phyloP scores from a whole-genome alignment of 2,113 vertebrate genomes.

The Mesitornis unicolor region DNA sequence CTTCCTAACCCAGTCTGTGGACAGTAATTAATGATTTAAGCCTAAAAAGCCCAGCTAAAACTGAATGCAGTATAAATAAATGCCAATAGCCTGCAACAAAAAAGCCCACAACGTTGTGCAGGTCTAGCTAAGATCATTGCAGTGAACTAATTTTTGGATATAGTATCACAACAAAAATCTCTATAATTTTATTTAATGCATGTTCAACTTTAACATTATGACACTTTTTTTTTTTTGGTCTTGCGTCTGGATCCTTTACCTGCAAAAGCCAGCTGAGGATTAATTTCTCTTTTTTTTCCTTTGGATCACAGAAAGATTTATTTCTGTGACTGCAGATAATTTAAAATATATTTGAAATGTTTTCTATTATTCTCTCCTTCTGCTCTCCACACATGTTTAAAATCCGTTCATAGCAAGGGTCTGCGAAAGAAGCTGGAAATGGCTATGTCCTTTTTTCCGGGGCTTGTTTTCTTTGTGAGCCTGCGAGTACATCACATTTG shows the following conservation, averaged over 20 bases:
- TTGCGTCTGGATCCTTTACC: slow-evolving; percentile 27
- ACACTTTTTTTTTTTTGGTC: background rate
- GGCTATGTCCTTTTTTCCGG: slow-evolving; percentile 38
- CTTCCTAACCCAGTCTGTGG: background rate
- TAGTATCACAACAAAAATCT: background rate
- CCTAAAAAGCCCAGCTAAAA: slow-evolving; percentile 31
- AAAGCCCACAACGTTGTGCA: background rate
- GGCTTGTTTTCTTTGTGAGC: slow-evolving; percentile 70
- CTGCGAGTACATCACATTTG: slow-evolving; percentile 13
- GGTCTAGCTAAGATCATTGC: slow-evolving; percentile 36
- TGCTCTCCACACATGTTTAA: slow-evolving; percentile 68
- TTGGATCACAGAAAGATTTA: background rate
- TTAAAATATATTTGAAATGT: slow-evolving; percentile 65
- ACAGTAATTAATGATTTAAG: slow-evolving; percentile 21
- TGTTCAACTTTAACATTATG: background rate
- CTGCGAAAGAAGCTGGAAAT: slow-evolving; percentile 1
- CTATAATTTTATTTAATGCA: slow-evolving; percentile 31
- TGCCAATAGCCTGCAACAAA: slow-evolving; percentile 47
- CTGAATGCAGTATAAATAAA: slow-evolving; percentile 48
- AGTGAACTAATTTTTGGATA: slow-evolving; percentile 9
- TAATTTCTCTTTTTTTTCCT: background rate
- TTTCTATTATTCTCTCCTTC: slow-evolving; percentile 68
- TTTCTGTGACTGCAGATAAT: slow-evolving; percentile 35
- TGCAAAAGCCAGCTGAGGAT: slow-evolving; percentile 51
- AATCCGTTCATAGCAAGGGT: slow-evolving; percentile 53